Conservation (phyloP, 2,113 vertebrate species). For the Indri indri region DNA sequence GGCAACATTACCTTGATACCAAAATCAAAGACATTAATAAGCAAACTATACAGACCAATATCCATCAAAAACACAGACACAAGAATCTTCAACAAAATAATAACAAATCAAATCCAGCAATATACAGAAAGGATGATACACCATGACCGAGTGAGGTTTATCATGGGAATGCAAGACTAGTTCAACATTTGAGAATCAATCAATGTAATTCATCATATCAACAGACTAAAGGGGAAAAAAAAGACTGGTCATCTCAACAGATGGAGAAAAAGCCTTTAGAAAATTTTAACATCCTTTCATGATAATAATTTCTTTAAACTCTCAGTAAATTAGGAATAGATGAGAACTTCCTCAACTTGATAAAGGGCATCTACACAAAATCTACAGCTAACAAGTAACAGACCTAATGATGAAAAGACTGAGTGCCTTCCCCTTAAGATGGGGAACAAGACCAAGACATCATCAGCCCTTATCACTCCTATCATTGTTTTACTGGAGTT, state of each 20-base stretch:
- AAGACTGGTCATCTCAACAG: neutral
- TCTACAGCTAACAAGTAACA: neutral
- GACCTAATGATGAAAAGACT: neutral
- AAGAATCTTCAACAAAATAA: neutral
- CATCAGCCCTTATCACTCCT: neutral
- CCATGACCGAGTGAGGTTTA: neutral
- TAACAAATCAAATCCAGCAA: neutral
- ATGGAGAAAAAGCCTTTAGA: neutral
- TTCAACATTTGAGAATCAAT: neutral
- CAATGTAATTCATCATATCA: neutral
- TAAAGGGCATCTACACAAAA: neutral
- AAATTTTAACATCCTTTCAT: neutral
- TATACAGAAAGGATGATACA: neutral
- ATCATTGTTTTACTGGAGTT: neutral
- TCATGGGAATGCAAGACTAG: neutral
- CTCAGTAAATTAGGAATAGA: neutral
- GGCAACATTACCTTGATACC: neutral
- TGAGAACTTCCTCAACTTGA: neutral
- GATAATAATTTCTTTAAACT: neutral
- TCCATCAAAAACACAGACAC: neutral
- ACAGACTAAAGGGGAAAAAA: neutral
- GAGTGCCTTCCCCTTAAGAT: too few relatives aligned
- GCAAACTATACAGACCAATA: neutral
- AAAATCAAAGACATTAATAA: neutral
- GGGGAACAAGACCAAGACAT: neutral